Evolutionary conservation across 2,797 vertebrate genomes (phyloP).

Genomic region (Sebastes nivosus): DNA sequence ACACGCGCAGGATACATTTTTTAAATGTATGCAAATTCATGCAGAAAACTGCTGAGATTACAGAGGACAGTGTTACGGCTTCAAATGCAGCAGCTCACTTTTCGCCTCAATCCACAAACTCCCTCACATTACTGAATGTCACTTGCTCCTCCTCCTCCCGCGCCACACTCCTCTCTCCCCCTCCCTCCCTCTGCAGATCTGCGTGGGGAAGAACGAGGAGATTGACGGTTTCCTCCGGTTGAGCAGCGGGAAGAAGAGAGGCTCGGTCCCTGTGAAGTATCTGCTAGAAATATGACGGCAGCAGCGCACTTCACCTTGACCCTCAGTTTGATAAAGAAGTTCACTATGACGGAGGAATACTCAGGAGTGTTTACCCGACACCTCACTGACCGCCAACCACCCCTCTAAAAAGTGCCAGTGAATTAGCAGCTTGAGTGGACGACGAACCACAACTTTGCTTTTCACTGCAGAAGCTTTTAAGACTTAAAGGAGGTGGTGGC

Average conservation of each 20-base stretch:
- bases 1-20: conserved; percentile 15
- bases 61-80: conserved; percentile 41
- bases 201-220: conserved; percentile 87
- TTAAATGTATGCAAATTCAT: conserved; percentile 68
- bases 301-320: conserved; percentile 16
- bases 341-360: conserved; percentile 56
- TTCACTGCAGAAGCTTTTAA: conserved; percentile 29
- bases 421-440: conserved; percentile 50
- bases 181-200: conserved; percentile 80
- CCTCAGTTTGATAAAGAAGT: conserved; percentile 20
- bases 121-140: conserved; percentile 31
- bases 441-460: conserved; percentile 31
- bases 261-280: conserved; percentile 84
- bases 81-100: conserved; percentile 27
- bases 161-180: background rate
- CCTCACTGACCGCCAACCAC: conserved; percentile 58
- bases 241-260: conserved; percentile 90
- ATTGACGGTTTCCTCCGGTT: conserved; percentile 86
- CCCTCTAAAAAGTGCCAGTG: conserved; percentile 22
- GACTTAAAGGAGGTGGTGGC: background rate
- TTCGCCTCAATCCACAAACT: conserved; percentile 35
- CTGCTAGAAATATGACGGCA: conserved; percentile 87
- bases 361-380: conserved; percentile 69
- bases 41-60: conserved; percentile 60
- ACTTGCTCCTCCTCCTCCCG: conserved; percentile 29